Percentiles rank a stretch among this genome's conserved stretches.
These are phyloP conservation scores for Hypothenemus hampei DNA, from an alignment of 1,140 invertebrate species.

Conservation along the genomic window DNA sequence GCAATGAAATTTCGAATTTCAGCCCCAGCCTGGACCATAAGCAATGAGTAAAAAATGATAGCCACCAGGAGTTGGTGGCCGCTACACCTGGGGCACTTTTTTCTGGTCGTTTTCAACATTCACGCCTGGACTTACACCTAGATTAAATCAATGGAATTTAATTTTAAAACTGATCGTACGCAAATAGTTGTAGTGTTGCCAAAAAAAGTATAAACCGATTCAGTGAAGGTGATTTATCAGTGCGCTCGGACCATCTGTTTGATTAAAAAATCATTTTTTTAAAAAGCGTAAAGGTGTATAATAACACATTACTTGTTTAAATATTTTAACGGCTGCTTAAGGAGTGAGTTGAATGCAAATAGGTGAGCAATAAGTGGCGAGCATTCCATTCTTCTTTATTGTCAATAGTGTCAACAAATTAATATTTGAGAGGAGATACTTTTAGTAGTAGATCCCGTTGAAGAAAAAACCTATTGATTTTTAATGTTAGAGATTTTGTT, in stretches of 20 bases:
- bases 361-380: neutral
- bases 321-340: constrained; percentile 1
- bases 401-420: neutral
- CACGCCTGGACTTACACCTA: constrained; percentile 9
- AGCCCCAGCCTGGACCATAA: constrained; percentile 7
- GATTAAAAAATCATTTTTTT: neutral
- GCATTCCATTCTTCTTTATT: neutral
- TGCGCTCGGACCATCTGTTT: neutral
- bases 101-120: constrained; percentile 29
- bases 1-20: constrained; percentile 55
- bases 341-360: constrained; percentile 8
- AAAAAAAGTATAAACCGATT: neutral
- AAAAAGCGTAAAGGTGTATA: constrained; percentile 3
- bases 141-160: neutral
- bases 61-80: constrained; percentile 34
- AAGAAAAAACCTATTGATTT: neutral
- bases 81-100: constrained; percentile 30
- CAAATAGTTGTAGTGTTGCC: neutral
- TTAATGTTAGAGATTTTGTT: neutral
- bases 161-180: neutral
- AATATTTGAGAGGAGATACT: neutral
- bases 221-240: neutral
- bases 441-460: neutral
- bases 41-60: constrained; percentile 10
- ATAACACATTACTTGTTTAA: constrained; percentile 8